These are phyloP conservation scores for Lepus oiostolus DNA, from an alignment of 2,797 vertebrate genomes.

Conservation along the genomic window DNA sequence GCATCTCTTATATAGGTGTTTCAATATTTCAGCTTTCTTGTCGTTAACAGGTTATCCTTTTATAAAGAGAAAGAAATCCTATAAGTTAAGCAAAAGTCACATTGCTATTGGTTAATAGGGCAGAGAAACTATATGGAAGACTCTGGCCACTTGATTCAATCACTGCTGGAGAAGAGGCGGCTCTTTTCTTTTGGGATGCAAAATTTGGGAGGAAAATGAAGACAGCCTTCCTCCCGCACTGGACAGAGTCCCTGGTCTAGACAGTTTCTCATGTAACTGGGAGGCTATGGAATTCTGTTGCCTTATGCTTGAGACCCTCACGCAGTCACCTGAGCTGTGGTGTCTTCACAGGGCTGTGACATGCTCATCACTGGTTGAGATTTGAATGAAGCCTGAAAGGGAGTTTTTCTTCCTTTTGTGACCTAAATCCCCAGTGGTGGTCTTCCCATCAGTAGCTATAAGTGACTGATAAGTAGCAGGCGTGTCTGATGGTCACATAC, in stretches of 20 bases:
- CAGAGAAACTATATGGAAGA: slow-evolving; percentile 23
- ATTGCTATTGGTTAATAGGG: not conserved
- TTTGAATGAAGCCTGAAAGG: slow-evolving; percentile 54
- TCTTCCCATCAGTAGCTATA: not conserved
- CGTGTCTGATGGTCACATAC: not conserved
- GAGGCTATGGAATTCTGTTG: not conserved
- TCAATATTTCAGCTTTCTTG: slow-evolving; percentile 51
- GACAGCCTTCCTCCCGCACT: not conserved
- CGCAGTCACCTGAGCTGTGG: not conserved
- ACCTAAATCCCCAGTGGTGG: not conserved
- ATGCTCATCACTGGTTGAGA: slow-evolving; percentile 44
- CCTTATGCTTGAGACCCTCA: not conserved
- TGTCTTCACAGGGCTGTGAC: not conserved
- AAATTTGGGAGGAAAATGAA: not conserved
- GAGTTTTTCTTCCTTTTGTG: slow-evolving; percentile 16
- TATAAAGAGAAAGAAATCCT: slow-evolving; percentile 49
- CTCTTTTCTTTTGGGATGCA: not conserved
- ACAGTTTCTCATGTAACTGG: not conserved
- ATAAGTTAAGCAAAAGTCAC: slow-evolving; percentile 25
- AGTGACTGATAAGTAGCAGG: not conserved
- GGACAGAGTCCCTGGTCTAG: not conserved
- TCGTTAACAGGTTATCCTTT: slow-evolving; percentile 24
- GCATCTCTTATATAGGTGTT: slow-evolving; percentile 24
- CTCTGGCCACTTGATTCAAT: not conserved
- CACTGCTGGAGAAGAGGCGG: not conserved